Conservation (phyloP, 2,113 vertebrate species). For the Plotosus lineatus region DNA sequence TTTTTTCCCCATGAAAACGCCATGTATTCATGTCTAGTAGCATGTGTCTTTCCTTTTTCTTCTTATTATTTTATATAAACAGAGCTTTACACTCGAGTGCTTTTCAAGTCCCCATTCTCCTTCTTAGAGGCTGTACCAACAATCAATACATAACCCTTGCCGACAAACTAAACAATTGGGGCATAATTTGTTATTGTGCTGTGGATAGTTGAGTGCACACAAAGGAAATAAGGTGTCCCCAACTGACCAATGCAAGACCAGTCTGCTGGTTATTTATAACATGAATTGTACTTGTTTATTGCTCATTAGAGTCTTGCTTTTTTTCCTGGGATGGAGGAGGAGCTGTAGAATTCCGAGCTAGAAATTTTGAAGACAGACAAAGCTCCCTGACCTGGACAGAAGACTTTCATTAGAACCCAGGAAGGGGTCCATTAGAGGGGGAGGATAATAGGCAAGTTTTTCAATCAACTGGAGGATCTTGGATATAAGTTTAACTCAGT, state of each 20-base stretch:
- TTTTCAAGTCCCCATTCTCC: constrained; percentile 25
- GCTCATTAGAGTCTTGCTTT: constrained; percentile 21
- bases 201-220: constrained; percentile 43
- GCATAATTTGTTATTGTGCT: constrained; percentile 59
- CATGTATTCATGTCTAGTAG: background rate
- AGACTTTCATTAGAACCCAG: constrained; percentile 40
- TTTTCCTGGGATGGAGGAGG: constrained; percentile 13
- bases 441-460: constrained; percentile 40
- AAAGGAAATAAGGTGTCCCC: constrained; percentile 49
- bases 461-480: constrained; percentile 16
- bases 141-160: constrained; percentile 57
- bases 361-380: constrained; percentile 26
- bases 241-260: constrained; percentile 25
- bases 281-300: constrained; percentile 25
- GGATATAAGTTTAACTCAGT: constrained; percentile 27
- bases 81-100: constrained; percentile 42
- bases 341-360: constrained; percentile 13
- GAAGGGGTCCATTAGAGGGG: constrained; percentile 48
- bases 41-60: background rate
- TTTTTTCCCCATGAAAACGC: constrained; percentile 1
- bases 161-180: constrained; percentile 57
- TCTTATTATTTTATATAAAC: constrained; percentile 30
- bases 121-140: constrained; percentile 34
- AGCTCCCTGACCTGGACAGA: constrained; percentile 32
- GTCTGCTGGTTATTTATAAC: constrained; percentile 27